Conservation (phyloP, 2,797 vertebrate species). For the Poliocrania exsul region DNA sequence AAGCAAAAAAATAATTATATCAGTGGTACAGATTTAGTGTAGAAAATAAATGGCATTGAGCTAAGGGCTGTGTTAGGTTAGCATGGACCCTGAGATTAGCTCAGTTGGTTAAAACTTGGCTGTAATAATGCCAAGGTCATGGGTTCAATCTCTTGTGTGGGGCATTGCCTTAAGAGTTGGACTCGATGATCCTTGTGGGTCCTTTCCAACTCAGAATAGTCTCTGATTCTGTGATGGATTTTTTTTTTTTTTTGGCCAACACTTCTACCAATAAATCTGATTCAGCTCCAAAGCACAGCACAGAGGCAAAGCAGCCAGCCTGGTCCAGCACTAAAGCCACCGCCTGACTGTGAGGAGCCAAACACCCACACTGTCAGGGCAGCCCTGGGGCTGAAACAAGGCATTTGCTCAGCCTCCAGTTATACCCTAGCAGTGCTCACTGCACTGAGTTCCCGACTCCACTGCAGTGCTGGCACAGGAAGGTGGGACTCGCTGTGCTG, state of each 20-base stretch:
- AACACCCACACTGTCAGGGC: background rate
- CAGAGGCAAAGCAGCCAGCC: background rate
- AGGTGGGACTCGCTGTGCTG: accelerated
- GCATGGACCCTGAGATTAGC: no score
- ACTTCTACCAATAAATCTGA: background rate
- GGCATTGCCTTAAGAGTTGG: no score
- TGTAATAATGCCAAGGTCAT: no score
- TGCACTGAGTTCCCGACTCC: background rate
- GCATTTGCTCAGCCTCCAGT: no score
- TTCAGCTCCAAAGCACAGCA: background rate
- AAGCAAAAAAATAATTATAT: background rate
- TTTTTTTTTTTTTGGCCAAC: background rate
- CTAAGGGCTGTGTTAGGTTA: background rate
- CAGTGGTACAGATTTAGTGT: background rate
- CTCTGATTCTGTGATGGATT: no score
- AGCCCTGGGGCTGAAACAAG: background rate
- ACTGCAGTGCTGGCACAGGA: background rate
- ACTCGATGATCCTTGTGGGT: no score
- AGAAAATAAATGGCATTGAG: background rate
- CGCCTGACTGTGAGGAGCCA: background rate
- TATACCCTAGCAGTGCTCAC: no score
- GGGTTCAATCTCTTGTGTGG: no score
- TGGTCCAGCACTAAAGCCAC: background rate
- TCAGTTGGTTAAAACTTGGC: no score
- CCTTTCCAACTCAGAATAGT: no score